Evolutionary conservation across 1,140 invertebrate species (phyloP).

Genomic region (Lordiphosa mommai): DNA sequence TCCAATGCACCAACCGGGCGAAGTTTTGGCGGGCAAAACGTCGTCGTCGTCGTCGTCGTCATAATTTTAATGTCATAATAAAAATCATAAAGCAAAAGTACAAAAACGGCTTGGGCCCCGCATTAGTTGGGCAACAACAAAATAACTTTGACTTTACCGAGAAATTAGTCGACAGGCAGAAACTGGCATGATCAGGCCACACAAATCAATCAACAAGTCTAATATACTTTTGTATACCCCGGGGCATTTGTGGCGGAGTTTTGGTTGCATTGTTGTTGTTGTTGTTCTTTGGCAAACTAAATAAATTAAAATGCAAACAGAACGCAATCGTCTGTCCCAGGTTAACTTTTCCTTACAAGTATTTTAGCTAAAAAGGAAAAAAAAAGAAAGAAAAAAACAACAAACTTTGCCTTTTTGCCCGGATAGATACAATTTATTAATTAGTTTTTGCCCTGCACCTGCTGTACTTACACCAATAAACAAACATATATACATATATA

Average conservation of each 20-base stretch:
- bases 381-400: background rate
- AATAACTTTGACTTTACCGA: no score
- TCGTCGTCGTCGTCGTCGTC: slow-evolving; percentile 26
- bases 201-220: slow-evolving; percentile 40
- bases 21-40: slow-evolving; percentile 51
- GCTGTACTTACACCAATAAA: slow-evolving; percentile 1
- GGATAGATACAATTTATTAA: slow-evolving; percentile 4
- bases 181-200: slow-evolving; percentile 43
- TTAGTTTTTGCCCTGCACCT: slow-evolving; percentile 16
- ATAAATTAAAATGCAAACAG: slow-evolving; percentile 70
- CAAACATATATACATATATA: background rate
- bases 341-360: slow-evolving; percentile 6
- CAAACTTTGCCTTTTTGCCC: background rate
- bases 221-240: background rate
- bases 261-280: slow-evolving; percentile 16
- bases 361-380: slow-evolving; percentile 39
- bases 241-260: background rate
- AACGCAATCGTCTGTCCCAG: slow-evolving; percentile 13
- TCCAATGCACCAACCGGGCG: slow-evolving; percentile 49
- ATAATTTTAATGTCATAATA: slow-evolving; percentile 78
- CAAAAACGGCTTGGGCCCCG: background rate
- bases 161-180: background rate
- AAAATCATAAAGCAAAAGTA: slow-evolving; percentile 40
- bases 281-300: slow-evolving; percentile 46
- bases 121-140: no score